Evolutionary conservation across 1,140 invertebrate species (phyloP).

Genomic region (Radopholus similis): DNA sequence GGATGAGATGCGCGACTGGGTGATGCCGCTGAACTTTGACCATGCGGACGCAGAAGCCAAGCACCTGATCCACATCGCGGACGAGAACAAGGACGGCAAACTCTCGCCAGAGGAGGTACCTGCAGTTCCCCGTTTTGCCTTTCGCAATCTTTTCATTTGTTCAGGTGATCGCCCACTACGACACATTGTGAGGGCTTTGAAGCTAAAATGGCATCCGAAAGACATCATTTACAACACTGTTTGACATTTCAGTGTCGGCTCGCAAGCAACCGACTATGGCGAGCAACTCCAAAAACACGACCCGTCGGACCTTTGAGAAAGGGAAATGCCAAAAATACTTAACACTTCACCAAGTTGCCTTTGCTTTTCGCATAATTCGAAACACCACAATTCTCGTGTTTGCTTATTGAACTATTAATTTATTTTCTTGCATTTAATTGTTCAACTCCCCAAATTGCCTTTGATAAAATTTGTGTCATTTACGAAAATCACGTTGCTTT

Average conservation of each 20-base stretch:
- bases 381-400: too few relatives aligned
- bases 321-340: too few relatives aligned
- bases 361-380: too few relatives aligned
- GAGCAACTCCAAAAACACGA: constrained; percentile 89
- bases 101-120: constrained; percentile 84
- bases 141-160: too few relatives aligned
- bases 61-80: constrained; percentile 90
- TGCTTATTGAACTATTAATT: too few relatives aligned
- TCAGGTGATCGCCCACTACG: constrained; percentile 93
- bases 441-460: too few relatives aligned
- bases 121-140: too few relatives aligned
- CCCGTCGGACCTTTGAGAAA: constrained; percentile 60
- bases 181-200: constrained; percentile 76
- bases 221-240: neutral
- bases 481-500: too few relatives aligned
- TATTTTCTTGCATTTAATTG: too few relatives aligned
- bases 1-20: constrained; percentile 82
- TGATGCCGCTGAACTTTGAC: constrained; percentile 90
- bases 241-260: constrained; percentile 66
- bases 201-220: neutral
- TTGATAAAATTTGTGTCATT: too few relatives aligned
- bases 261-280: constrained; percentile 96
- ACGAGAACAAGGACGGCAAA: constrained; percentile 81
- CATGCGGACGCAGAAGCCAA: constrained; percentile 89
- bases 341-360: too few relatives aligned